A percentile compares a stretch with the other conserved stretches of the same genome.
phyloP scores from a whole-genome alignment of 2,797 vertebrate genomes.

The Acanthopagrus latus region DNA sequence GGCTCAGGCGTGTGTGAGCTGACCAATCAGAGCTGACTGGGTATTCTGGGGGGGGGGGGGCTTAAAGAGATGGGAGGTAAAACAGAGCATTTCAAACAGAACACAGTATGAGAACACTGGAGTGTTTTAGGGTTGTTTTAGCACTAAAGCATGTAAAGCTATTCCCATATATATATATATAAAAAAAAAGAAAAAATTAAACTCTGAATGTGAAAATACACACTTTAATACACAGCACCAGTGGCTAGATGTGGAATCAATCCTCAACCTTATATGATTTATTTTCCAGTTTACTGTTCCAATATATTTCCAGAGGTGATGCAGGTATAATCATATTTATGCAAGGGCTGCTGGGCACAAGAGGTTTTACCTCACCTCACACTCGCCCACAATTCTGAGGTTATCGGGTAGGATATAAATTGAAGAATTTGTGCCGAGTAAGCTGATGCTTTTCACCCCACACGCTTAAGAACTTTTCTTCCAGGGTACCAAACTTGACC shows the following conservation, averaged over 20 bases:
- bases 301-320: background rate
- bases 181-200: no score
- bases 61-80: no score
- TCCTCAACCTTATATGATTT: constrained; percentile 9
- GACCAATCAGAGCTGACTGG: no score
- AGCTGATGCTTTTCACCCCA: constrained; percentile 15
- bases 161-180: no score
- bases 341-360: constrained; percentile 2
- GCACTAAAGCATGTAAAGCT: no score
- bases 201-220: no score
- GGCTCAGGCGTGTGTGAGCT: no score
- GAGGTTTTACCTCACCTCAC: constrained; percentile 19
- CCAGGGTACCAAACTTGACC: constrained; percentile 1
- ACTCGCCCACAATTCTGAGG: background rate
- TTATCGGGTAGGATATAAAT: constrained; percentile 24
- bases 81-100: no score
- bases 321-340: constrained; percentile 16
- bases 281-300: constrained; percentile 10
- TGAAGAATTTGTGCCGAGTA: constrained; percentile 27
- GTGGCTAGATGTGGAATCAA: background rate
- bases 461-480: background rate
- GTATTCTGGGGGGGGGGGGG: no score
- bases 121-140: no score
- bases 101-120: no score
- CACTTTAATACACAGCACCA: background rate